Evolutionary conservation across 2,113 vertebrate genomes (phyloP).

Genomic region (Rhea americana): DNA sequence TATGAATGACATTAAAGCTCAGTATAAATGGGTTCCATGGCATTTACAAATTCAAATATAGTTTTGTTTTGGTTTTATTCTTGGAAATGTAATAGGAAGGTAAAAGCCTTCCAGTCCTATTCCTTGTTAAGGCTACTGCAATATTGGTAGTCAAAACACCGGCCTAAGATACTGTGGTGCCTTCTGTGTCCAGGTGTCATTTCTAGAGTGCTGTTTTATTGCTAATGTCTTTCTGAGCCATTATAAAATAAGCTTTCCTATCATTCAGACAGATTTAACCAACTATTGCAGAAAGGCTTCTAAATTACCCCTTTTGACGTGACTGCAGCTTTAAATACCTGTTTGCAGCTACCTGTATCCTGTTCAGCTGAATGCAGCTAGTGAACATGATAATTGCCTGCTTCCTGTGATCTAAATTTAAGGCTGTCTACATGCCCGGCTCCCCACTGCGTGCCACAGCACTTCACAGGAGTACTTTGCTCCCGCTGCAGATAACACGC

Average conservation of each 20-base stretch:
- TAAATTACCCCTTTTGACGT: conserved; percentile 44
- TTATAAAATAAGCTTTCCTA: neutral
- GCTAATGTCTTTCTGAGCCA: neutral
- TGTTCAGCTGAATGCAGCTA: conserved; percentile 32
- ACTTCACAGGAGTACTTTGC: neutral
- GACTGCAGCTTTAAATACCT: conserved; percentile 43
- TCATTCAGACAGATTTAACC: conserved; percentile 3
- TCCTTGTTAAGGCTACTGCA: neutral
- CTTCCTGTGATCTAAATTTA: conserved; percentile 58
- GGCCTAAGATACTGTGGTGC: neutral
- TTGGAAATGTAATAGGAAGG: neutral
- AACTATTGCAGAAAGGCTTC: conserved; percentile 43
- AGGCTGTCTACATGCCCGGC: neutral
- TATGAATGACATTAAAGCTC: neutral
- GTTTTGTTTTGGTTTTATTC: neutral
- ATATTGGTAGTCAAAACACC: neutral
- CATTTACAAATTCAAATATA: neutral
- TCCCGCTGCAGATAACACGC: neutral
- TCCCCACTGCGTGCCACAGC: neutral
- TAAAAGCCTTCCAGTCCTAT: neutral
- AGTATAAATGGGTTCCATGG: neutral
- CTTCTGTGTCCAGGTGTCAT: neutral
- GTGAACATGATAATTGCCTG: conserved; percentile 39
- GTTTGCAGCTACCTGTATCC: conserved; percentile 51
- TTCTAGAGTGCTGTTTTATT: conserved; percentile 1